phyloP scores from a whole-genome alignment of 2,888 invertebrate genomes.

The Adineta ricciae region DNA sequence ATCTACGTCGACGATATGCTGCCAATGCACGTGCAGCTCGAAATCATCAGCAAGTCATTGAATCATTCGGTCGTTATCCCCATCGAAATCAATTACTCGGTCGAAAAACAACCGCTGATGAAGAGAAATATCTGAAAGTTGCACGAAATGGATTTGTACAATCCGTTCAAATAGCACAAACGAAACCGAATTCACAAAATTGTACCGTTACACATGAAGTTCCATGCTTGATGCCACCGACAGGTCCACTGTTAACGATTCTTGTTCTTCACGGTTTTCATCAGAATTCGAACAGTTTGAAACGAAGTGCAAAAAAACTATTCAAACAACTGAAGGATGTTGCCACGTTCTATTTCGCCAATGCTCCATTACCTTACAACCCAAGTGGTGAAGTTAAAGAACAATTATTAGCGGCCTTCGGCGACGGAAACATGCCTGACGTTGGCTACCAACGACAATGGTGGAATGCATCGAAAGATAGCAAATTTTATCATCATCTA shows the following conservation, averaged over 20 bases:
- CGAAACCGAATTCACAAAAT: too few species aligned
- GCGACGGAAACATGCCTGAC: background rate
- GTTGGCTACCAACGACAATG: constrained; percentile 24
- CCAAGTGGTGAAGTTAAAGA: background rate
- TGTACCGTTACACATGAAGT: too few species aligned
- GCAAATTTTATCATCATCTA: constrained; percentile 15
- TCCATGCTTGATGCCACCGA: too few species aligned
- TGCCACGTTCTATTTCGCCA: background rate
- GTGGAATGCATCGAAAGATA: constrained; percentile 1
- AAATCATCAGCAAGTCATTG: constrained; percentile 16
- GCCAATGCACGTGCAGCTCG: background rate
- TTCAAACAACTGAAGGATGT: background rate
- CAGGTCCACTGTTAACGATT: background rate
- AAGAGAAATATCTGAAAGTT: constrained; percentile 14
- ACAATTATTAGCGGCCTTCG: background rate
- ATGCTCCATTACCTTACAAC: constrained; percentile 24
- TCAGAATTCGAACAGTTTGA: constrained; percentile 26
- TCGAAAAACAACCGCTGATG: background rate
- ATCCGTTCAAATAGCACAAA: background rate
- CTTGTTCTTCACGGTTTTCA: constrained; percentile 28
- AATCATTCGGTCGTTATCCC: constrained; percentile 10
- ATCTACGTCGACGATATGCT: constrained; percentile 9
- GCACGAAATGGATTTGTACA: background rate
- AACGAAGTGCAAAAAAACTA: constrained; percentile 6
- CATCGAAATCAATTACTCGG: constrained; percentile 10